Conservation (phyloP, 2,888 invertebrate species). For the Idaea dimidiata region DNA sequence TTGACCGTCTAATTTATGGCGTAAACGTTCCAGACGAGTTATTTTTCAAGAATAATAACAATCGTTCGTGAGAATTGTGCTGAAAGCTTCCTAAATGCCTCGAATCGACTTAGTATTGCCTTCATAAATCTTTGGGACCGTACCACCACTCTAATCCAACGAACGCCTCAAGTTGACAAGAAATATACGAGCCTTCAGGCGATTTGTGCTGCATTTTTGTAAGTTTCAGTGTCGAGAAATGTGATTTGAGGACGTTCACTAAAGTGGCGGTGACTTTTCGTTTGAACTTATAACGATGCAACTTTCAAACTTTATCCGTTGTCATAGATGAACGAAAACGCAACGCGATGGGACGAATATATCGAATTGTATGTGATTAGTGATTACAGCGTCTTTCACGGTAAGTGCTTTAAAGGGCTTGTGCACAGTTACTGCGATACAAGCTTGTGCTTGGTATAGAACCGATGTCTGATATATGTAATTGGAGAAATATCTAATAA, state of each 20-base stretch:
- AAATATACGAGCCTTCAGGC: slow-evolving; percentile 55
- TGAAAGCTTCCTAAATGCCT: slow-evolving; percentile 44
- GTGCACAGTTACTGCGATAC: no score
- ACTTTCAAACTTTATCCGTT: slow-evolving; percentile 9
- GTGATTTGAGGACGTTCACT: slow-evolving; percentile 25
- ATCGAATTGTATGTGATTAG: no score
- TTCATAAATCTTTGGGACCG: slow-evolving; percentile 63
- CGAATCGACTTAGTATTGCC: slow-evolving; percentile 60
- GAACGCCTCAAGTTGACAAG: slow-evolving; percentile 55
- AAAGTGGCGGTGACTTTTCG: slow-evolving; percentile 19
- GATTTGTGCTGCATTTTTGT: slow-evolving; percentile 52
- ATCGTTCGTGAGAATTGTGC: slow-evolving; percentile 29
- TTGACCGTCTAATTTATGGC: slow-evolving; percentile 5
- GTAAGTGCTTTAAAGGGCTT: no score
- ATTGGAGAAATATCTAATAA: no score
- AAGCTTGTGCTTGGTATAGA: no score
- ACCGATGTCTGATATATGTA: no score
- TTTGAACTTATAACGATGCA: slow-evolving; percentile 37
- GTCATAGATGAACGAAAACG: no score
- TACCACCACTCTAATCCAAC: slow-evolving; percentile 60
- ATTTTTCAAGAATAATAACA: slow-evolving; percentile 24
- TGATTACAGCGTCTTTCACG: no score
- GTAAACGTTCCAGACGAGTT: slow-evolving; percentile 12
- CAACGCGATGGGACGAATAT: no score
- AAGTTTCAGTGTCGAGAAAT: slow-evolving; percentile 32